Conservation (phyloP, 64 coral and sea anemone genomes). For the Pachyseris speciosa region DNA sequence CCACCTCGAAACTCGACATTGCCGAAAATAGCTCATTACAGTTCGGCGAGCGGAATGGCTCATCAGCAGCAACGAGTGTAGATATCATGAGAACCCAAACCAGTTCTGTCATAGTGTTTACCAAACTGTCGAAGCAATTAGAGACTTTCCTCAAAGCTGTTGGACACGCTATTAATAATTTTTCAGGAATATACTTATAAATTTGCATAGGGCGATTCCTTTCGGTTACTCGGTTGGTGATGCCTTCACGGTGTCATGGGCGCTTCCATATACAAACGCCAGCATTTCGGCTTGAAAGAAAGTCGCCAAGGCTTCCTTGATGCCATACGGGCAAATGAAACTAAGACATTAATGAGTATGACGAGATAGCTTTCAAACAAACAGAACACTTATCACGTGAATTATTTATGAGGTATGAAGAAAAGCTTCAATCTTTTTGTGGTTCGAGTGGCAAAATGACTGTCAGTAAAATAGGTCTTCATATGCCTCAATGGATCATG, state of each 20-base stretch:
- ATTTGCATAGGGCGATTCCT: not conserved
- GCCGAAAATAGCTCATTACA: not conserved
- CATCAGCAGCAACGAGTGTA: not conserved
- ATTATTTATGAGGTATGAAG: not conserved
- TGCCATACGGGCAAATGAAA: not conserved
- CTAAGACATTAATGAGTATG: not conserved
- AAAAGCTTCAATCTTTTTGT: not conserved
- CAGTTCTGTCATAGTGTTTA: not conserved
- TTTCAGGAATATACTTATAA: not conserved
- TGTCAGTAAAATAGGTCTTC: not conserved
- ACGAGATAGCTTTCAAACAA: not conserved
- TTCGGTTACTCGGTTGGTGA: not conserved
- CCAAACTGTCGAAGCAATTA: not conserved
- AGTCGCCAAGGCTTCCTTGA: not conserved
- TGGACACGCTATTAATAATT: too few relatives aligned
- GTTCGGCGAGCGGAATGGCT: not conserved
- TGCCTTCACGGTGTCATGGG: not conserved
- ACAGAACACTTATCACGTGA: not conserved
- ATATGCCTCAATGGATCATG: not conserved
- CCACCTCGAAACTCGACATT: not conserved
- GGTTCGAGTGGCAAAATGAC: not conserved
- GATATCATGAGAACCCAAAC: not conserved
- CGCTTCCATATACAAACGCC: too few relatives aligned
- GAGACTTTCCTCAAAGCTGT: too few relatives aligned
- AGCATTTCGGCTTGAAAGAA: too few relatives aligned